Evolutionary conservation across 2,797 vertebrate genomes (phyloP).

Genomic region (Nannoperca australis): DNA sequence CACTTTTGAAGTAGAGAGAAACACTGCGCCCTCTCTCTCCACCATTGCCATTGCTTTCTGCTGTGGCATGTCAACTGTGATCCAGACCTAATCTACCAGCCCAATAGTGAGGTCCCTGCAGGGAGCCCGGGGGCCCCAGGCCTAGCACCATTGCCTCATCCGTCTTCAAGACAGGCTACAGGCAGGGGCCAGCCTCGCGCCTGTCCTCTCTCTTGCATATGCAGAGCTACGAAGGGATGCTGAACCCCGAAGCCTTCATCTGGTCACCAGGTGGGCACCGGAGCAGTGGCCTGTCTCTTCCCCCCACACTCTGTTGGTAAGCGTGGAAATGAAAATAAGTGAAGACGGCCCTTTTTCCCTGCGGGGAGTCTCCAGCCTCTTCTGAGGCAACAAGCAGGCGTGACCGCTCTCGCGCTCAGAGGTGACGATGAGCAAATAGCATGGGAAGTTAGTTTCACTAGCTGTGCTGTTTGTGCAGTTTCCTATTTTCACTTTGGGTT

Average conservation of each 20-base stretch:
- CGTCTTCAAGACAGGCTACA: constrained; percentile 77
- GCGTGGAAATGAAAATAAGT: constrained; percentile 53
- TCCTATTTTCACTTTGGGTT: constrained; percentile 42
- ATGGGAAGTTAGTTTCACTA: constrained; percentile 26
- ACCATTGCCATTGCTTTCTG: constrained; percentile 58
- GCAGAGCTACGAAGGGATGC: constrained; percentile 51
- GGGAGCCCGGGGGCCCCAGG: constrained; percentile 68
- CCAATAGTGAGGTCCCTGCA: constrained; percentile 72
- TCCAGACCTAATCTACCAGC: constrained; percentile 85
- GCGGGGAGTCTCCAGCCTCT: constrained; percentile 22
- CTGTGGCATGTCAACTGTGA: constrained; percentile 79
- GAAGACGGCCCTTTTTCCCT: constrained; percentile 33
- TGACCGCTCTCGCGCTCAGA: constrained; percentile 51
- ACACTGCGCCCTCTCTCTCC: constrained; percentile 30
- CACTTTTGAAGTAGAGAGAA: constrained; percentile 28
- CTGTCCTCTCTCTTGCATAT: constrained; percentile 61
- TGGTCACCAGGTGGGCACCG: constrained; percentile 55
- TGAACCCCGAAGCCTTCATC: constrained; percentile 59
- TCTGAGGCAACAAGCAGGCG: constrained; percentile 51
- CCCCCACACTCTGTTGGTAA: constrained; percentile 23
- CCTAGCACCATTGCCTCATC: constrained; percentile 74
- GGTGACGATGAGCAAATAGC: constrained; percentile 59
- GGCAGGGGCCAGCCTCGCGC: constrained; percentile 47
- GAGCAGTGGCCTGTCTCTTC: constrained; percentile 42
- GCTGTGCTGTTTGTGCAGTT: constrained; percentile 42